Conservation (phyloP, 2,888 invertebrate genomes). For the Cheilosia soror region DNA sequence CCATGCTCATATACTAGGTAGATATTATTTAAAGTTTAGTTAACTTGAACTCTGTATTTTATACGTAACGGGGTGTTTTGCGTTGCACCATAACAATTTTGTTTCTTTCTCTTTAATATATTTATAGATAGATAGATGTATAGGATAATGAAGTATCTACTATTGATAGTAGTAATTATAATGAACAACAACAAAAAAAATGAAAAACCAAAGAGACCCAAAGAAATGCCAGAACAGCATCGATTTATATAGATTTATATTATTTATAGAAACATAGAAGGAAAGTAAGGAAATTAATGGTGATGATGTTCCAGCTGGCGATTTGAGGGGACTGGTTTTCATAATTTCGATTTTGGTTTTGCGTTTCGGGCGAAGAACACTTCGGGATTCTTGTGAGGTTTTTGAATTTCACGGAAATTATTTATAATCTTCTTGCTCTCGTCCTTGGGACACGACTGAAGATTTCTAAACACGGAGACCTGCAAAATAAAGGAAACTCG, state of each 20-base stretch:
- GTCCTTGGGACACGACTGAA: constrained; percentile 83
- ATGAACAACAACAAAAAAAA: constrained; percentile 37
- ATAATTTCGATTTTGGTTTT: constrained; percentile 83
- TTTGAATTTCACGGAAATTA: constrained; percentile 83
- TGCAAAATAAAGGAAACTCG: constrained; percentile 54
- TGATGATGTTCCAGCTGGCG: constrained; percentile 61
- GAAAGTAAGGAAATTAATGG: constrained; percentile 55
- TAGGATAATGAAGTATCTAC: constrained; percentile 4
- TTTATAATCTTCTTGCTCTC: constrained; percentile 83
- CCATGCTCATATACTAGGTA: constrained; percentile 18
- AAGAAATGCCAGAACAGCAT: constrained; percentile 63
- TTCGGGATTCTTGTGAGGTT: constrained; percentile 82
- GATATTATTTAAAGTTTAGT: not conserved
- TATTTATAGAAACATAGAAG: constrained; percentile 8
- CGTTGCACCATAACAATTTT: constrained; percentile 56
- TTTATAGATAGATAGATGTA: constrained; percentile 23
- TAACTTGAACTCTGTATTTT: constrained; percentile 35
- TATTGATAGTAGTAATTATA: constrained; percentile 3
- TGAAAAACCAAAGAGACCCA: constrained; percentile 66
- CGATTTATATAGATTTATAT: constrained; percentile 39
- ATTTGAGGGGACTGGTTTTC: constrained; percentile 76
- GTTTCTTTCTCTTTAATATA: constrained; percentile 27
- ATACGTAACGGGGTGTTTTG: constrained; percentile 39
- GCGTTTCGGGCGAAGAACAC: constrained; percentile 83
- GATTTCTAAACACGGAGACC: constrained; percentile 83